Base-by-base conservation (phyloP, 2,797 vertebrate genomes). In the Australoheros facetus region DNA sequence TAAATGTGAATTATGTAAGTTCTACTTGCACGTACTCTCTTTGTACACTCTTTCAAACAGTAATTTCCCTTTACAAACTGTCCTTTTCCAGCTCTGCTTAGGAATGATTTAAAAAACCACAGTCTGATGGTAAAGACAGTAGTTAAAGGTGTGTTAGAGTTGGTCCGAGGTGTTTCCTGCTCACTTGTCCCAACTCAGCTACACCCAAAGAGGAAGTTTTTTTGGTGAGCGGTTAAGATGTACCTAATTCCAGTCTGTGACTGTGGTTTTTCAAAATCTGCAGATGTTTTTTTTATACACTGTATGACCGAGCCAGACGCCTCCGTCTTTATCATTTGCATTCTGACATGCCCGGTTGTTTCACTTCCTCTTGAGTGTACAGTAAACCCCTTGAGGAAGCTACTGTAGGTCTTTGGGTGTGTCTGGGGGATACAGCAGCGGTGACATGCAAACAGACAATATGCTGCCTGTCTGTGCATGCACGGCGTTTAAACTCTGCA, bases 391-490 rank as follows among this genome's bases (percentile, higher is more conserved):
- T 48, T 1, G 72, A 85, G 86, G 87, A 88, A 79, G 85, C 80
- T 16, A n/a, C n/a, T n/a, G n/a, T n/a, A 74, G 42, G 37, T 72
- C 14, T 12, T 1, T 59, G 88, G 80, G 89, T 60, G 88, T 87
- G 89, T 87, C 83, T 1, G 45, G 71, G 75, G 77, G 78, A 76
- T 55, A 3, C 62, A 26, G 73, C 66, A 4, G 73, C 60, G 12
- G 56, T 53, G 80, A 80, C 77, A 34, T 77, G 76, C 60, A 60
- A 26, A 72, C 75, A 60, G 59, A 81, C 53, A 64, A 79, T 54
- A n/a, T 21, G 73, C 3, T 64, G 85, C 86, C 78, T 89, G 89
- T 84, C 80, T 77, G 74, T 71, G 76, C 79, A 16, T 84, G 88
- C 62, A 57, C 2, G 51, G 72, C 55, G 13, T 66, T 80, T 86